A percentile compares a stretch with the other conserved stretches of the same genome.
These are phyloP conservation scores for Neotoxoptera formosana DNA, from an alignment of 1,140 invertebrate genomes.

Conservation along the genomic window DNA sequence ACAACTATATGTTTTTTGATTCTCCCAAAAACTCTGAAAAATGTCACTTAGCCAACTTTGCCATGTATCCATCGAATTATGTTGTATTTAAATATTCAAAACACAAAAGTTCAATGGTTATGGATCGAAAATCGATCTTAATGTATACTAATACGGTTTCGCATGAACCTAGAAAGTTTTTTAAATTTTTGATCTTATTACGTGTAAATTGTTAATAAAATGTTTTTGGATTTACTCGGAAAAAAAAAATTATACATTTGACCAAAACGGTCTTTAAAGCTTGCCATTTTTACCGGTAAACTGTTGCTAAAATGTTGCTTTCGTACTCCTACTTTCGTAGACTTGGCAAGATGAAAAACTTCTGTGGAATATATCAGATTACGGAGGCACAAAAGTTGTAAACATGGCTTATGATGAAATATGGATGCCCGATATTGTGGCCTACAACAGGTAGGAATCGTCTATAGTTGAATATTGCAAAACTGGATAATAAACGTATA, in stretches of 20 bases:
- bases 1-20: too few species aligned
- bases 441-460: slow-evolving; percentile 69
- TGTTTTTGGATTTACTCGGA: neutral
- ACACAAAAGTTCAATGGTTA: neutral
- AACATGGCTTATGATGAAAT: slow-evolving; percentile 71
- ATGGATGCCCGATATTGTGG: slow-evolving; percentile 74
- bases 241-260: neutral
- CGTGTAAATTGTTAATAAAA: neutral
- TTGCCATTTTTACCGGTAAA: slow-evolving; percentile 33
- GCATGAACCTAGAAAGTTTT: neutral
- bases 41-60: too few species aligned
- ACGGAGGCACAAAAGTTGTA: slow-evolving; percentile 68
- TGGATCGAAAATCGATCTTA: slow-evolving; percentile 22
- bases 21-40: too few species aligned
- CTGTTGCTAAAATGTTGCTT: slow-evolving; percentile 4
- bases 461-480: slow-evolving; percentile 13
- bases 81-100: neutral
- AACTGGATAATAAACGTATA: neutral
- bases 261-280: slow-evolving; percentile 17
- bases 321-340: slow-evolving; percentile 63
- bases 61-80: neutral
- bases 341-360: slow-evolving; percentile 72
- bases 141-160: too few species aligned
- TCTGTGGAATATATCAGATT: slow-evolving; percentile 70
- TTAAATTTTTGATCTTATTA: neutral